These are phyloP conservation scores for Crepidodera aurea DNA, from an alignment of 2,888 invertebrate species.

Conservation along the genomic window DNA sequence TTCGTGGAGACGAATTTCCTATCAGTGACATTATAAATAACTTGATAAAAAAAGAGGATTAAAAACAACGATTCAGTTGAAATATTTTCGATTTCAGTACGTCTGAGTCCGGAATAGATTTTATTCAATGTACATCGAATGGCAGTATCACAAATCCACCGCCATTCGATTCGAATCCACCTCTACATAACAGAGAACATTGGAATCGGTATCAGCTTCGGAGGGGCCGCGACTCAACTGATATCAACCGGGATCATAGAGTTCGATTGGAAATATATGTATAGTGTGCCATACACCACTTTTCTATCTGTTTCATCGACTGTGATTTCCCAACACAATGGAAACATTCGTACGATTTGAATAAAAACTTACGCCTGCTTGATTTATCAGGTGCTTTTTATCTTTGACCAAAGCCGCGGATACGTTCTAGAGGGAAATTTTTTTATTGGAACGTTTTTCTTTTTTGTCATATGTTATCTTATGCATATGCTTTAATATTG, in stretches of 20 bases:
- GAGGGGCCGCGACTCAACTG: neutral
- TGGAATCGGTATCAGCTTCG: neutral
- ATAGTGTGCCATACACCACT: conserved; percentile 44
- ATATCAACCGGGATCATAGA: conserved; percentile 9
- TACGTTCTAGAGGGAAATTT: too few species aligned
- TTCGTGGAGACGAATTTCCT: too few species aligned
- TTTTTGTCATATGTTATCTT: too few species aligned
- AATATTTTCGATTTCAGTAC: neutral
- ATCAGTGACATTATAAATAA: too few species aligned
- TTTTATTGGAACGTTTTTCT: too few species aligned
- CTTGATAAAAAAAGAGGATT: too few species aligned
- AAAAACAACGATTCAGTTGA: too few species aligned
- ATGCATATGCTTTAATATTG: too few species aligned
- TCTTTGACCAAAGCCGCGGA: conserved; percentile 1
- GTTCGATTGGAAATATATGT: conserved; percentile 19
- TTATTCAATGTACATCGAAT: conserved; percentile 45
- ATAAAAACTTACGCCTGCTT: conserved; percentile 50
- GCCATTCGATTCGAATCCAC: conserved; percentile 47
- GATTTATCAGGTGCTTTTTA: conserved; percentile 48
- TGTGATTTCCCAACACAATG: conserved; percentile 53
- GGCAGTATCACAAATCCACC: conserved; percentile 44
- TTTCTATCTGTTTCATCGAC: conserved; percentile 42
- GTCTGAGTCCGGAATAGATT: conserved; percentile 20
- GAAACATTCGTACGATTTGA: conserved; percentile 52
- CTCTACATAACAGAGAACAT: conserved; percentile 42